A percentile compares a stretch with the other conserved stretches of the same genome.
Conservation (phyloP, 2,113 vertebrate genomes). For the Oxyura jamaicensis region DNA sequence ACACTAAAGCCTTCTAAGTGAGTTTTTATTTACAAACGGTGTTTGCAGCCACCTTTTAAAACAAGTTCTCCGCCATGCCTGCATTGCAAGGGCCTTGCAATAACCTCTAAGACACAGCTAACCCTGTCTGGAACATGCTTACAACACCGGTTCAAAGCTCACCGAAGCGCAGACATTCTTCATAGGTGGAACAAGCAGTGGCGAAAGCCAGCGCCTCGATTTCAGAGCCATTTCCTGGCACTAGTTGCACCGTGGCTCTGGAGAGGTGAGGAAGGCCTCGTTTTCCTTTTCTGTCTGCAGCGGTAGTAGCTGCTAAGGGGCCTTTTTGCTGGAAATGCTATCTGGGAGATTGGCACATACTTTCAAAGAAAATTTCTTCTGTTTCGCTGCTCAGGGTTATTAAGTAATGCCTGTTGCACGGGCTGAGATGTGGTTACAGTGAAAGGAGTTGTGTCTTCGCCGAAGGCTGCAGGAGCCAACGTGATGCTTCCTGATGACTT, state of each 20-base stretch:
- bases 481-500: not conserved
- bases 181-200: not conserved
- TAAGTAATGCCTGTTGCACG: not conserved
- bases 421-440: not conserved
- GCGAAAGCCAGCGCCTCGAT: not conserved
- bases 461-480: not conserved
- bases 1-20: not conserved
- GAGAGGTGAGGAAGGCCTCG: not conserved
- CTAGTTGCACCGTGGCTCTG: not conserved
- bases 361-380: slow-evolving; percentile 1
- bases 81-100: not conserved
- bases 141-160: not conserved
- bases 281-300: not conserved
- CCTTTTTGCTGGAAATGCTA: slow-evolving; percentile 34
- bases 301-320: not conserved
- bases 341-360: slow-evolving; percentile 5
- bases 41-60: not conserved
- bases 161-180: not conserved
- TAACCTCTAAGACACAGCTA: not conserved
- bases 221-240: slow-evolving; percentile 37
- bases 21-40: not conserved
- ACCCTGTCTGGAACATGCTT: not conserved
- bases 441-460: not conserved
- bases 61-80: not conserved
- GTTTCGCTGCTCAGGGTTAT: not conserved